Percentiles rank a stretch among this genome's conserved stretches.
phyloP scores from a whole-genome alignment of 2,888 invertebrate genomes.

The Tetrapedia diversipes region DNA sequence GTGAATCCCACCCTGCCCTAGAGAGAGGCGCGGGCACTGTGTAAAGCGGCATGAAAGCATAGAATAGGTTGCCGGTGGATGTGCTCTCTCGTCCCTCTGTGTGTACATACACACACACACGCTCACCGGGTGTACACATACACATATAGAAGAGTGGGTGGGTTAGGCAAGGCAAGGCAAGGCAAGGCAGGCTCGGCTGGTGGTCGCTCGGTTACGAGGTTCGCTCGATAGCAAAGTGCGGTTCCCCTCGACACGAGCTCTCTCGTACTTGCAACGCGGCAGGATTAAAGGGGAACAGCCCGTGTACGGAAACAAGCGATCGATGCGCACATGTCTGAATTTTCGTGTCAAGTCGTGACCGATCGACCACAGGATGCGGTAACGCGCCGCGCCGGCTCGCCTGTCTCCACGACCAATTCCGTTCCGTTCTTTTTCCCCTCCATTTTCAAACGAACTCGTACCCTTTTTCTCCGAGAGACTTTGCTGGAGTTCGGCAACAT shows the following conservation, averaged over 20 bases:
- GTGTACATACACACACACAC: background rate
- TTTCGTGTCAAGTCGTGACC: constrained; percentile 58
- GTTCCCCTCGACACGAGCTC: constrained; percentile 80
- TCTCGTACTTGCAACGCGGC: constrained; percentile 79
- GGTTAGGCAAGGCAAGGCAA: constrained; percentile 54
- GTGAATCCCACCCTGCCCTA: constrained; percentile 67
- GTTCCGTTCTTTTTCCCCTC: background rate
- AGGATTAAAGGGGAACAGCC: constrained; percentile 81
- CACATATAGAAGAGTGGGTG: background rate
- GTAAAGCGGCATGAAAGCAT: constrained; percentile 61
- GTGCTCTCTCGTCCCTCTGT: constrained; percentile 1
- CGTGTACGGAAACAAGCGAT: constrained; percentile 62
- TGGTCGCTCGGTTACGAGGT: constrained; percentile 74
- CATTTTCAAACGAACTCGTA: background rate
- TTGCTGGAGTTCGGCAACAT: background rate
- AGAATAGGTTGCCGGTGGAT: constrained; percentile 53
- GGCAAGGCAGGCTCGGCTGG: constrained; percentile 70
- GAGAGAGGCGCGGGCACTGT: constrained; percentile 59
- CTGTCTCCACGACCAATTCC: background rate
- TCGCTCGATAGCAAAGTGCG: constrained; percentile 81
- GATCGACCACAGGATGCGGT: constrained; percentile 45
- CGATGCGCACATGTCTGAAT: constrained; percentile 65
- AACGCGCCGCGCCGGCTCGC: constrained; percentile 2
- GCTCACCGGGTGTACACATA: background rate
- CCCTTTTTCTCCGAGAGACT: no score